Evolutionary conservation across 2,888 invertebrate genomes (phyloP).

Genomic region (Anticlea derivata): DNA sequence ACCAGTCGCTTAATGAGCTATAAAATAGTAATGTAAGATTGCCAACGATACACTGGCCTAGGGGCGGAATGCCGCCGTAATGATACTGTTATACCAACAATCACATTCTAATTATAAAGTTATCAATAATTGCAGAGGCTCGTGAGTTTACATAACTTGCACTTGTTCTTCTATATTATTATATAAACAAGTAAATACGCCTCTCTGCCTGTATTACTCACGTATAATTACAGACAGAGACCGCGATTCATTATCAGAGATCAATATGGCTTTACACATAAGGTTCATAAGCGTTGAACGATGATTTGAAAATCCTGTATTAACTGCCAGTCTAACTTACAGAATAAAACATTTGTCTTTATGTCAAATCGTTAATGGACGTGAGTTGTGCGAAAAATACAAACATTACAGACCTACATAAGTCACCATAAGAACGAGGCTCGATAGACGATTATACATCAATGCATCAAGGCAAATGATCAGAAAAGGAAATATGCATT

Average conservation of each 20-base stretch:
- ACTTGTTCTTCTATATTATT: constrained; percentile 68
- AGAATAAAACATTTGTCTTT: constrained; percentile 34
- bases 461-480: constrained; percentile 39
- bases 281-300: constrained; percentile 62
- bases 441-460: constrained; percentile 41
- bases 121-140: constrained; percentile 67
- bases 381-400: constrained; percentile 20
- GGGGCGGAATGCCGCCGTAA: constrained; percentile 46
- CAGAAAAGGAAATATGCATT: constrained; percentile 36
- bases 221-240: constrained; percentile 43
- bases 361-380: constrained; percentile 19
- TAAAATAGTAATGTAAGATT: constrained; percentile 72
- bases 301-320: constrained; percentile 47
- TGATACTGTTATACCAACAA: constrained; percentile 59
- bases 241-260: constrained; percentile 67
- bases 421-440: constrained; percentile 38
- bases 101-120: constrained; percentile 57
- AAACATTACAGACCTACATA: constrained; percentile 32
- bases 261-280: constrained; percentile 76
- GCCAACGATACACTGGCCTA: constrained; percentile 82
- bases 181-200: constrained; percentile 67
- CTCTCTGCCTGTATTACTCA: constrained; percentile 45
- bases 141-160: constrained; percentile 63
- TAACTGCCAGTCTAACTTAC: constrained; percentile 65
- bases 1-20: constrained; percentile 82